Base-by-base conservation (phyloP, 2,888 invertebrate species). In the Drosophila fungiperda region DNA sequence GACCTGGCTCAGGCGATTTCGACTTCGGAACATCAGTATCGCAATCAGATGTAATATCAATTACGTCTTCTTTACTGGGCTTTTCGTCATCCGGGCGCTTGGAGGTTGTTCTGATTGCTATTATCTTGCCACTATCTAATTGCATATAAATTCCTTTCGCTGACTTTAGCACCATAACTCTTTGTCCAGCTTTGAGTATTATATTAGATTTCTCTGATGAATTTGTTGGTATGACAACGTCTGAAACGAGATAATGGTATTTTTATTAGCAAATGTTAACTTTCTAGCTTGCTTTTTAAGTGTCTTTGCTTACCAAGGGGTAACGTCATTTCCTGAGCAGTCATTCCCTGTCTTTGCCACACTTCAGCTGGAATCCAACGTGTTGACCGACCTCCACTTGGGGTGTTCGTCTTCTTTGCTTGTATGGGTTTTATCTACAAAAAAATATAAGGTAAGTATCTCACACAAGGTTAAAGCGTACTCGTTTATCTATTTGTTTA, bases 131-230 rank as follows among this genome's bases (percentile, higher is more conserved):
- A 82, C 97, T 98, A 91, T 98, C 97, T 52, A 98, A 94, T 87
- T 98, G 97, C 96, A 99, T 97, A 93, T 99, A 99, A 80, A 99
- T 98, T 54, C 99, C 99, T 93, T 98, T 98, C 0, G 98, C 97
- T 9, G 98, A 98, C 92, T 98, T 98, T 45, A 99, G 94, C 6
- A 99, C 98, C 95, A 98, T 96, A 0, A 99, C 98, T 83, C 98
- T 96, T 92, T 99, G 98, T 0, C 99, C 99, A 1, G 98, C 98
- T 91, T 98, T 98, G 59, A 99, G 94, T 20, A 97, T 97, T 73
- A 98, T 98, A 83, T 97, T 97, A 9, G 97, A 96, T 91, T 97
- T 96, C 83, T 98, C 97, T 0, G 97, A 96, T 17, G 97, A 96
- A 92, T 98, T 98, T 0, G 97, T 98, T 5, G 98, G 98, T 91